Conservation (phyloP, 2,888 invertebrate species). For the Anthrax anthrax region DNA sequence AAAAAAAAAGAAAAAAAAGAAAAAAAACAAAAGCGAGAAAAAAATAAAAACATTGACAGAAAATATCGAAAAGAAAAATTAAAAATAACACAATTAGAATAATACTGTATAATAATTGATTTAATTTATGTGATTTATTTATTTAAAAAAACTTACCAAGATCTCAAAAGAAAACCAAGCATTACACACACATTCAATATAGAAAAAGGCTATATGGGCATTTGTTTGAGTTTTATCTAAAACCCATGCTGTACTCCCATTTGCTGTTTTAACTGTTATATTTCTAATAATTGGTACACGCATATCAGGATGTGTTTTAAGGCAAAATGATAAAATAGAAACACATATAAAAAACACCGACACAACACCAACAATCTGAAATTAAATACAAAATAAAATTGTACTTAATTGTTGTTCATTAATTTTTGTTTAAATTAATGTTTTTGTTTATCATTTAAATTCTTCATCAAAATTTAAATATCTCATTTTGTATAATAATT, state of each 20-base stretch:
- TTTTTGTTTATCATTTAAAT: no score
- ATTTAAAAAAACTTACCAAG: constrained; percentile 35
- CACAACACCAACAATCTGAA: constrained; percentile 92
- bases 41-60: background rate
- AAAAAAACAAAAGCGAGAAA: background rate
- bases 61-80: background rate
- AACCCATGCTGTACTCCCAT: constrained; percentile 63
- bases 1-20: constrained; percentile 16
- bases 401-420: no score
- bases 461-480: no score
- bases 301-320: constrained; percentile 99
- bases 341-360: constrained; percentile 99
- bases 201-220: constrained; percentile 94
- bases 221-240: constrained; percentile 86
- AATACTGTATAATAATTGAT: background rate
- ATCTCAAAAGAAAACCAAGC: constrained; percentile 99
- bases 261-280: constrained; percentile 60
- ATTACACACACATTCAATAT: constrained; percentile 96
- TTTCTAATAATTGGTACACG: constrained; percentile 78
- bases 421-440: no score
- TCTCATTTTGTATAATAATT: no score
- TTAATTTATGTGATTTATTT: no score
- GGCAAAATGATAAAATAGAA: constrained; percentile 97
- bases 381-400: constrained; percentile 22
- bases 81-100: no score